Conservation (phyloP, 2,797 vertebrate species). For the Rachycentron canadum region DNA sequence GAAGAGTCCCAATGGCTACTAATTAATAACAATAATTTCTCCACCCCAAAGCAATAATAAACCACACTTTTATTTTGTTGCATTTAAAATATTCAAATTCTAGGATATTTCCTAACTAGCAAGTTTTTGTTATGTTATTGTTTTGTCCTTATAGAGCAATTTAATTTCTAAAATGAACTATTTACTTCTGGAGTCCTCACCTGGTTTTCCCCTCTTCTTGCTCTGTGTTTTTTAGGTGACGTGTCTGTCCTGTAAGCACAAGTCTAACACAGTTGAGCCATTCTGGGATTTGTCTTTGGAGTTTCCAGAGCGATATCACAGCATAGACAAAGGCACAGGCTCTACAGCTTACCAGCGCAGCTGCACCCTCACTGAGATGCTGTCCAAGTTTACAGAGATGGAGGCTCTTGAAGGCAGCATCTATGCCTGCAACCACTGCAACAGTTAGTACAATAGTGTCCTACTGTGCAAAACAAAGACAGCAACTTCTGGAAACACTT, state of each 20-base stretch:
- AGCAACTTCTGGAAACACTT: background rate
- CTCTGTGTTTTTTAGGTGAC: slow-evolving; percentile 88
- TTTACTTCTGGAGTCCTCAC: background rate
- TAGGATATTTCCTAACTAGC: background rate
- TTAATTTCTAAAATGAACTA: background rate
- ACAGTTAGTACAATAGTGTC: slow-evolving; percentile 88
- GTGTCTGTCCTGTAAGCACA: slow-evolving; percentile 97
- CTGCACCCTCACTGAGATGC: slow-evolving; percentile 97
- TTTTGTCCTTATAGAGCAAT: background rate
- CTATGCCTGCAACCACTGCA: slow-evolving; percentile 98
- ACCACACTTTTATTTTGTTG: background rate
- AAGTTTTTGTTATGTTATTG: too few relatives aligned
- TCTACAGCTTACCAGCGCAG: slow-evolving; percentile 88
- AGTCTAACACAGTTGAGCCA: slow-evolving; percentile 98
- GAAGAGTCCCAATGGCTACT: background rate
- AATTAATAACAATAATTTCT: background rate
- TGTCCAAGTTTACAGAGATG: slow-evolving; percentile 98
- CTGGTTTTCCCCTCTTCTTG: background rate
- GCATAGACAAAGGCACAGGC: slow-evolving; percentile 88
- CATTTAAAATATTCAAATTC: background rate
- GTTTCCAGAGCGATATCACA: slow-evolving; percentile 97
- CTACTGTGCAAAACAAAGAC: background rate
- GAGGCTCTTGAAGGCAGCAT: slow-evolving; percentile 98
- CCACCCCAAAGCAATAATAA: background rate
- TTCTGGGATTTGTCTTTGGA: slow-evolving; percentile 99